phyloP scores from a whole-genome alignment of 2,888 invertebrate species.

The Schizaphis graminum region DNA sequence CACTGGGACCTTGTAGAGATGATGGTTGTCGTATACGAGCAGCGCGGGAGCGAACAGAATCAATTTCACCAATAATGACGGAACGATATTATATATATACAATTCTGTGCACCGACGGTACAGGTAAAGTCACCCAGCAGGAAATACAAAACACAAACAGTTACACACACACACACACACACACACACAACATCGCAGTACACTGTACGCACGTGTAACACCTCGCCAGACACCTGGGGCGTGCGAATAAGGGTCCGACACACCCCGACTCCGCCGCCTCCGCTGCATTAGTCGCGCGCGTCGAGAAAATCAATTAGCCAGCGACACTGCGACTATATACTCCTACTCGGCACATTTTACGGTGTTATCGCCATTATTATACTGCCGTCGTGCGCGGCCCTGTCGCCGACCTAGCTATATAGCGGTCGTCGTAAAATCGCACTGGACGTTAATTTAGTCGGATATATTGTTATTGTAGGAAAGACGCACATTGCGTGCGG shows the following conservation, averaged over 20 bases:
- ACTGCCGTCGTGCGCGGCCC: background rate
- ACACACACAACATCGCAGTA: background rate
- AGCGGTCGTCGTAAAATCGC: background rate
- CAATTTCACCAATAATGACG: background rate
- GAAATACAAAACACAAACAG: background rate
- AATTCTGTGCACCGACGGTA: background rate
- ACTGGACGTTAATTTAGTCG: background rate
- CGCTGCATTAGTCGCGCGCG: background rate
- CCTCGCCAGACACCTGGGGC: constrained; percentile 32
- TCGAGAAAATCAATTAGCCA: constrained; percentile 52
- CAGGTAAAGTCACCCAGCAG: background rate
- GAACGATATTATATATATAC: background rate
- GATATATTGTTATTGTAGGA: background rate
- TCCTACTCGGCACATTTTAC: background rate
- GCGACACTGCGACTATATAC: background rate
- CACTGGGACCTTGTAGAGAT: background rate
- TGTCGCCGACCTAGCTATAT: background rate
- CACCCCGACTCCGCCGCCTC: too few relatives aligned
- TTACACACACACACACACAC: background rate
- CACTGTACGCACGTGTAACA: background rate
- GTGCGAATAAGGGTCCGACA: background rate
- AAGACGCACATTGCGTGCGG: background rate
- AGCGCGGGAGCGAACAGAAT: background rate
- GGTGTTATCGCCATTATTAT: background rate
- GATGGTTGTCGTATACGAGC: background rate